Percentiles rank a stretch among this genome's conserved stretches.
phyloP scores from a whole-genome alignment of 2,888 invertebrate species.

The Icerya purchasi region DNA sequence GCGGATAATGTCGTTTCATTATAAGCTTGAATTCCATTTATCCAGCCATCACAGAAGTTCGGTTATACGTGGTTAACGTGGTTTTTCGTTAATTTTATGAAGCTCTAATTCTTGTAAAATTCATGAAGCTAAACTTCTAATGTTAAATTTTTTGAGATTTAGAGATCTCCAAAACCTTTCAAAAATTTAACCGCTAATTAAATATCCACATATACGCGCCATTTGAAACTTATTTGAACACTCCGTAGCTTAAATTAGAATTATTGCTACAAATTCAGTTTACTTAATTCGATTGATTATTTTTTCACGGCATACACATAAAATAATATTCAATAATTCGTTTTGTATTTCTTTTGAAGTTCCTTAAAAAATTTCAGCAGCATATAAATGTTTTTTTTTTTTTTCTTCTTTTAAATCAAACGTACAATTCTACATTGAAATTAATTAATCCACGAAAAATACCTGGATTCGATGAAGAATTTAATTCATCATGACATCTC shows the following conservation, averaged over 20 bases:
- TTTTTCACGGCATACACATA: background rate
- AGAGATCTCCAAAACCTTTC: too few species aligned
- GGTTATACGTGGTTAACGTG: too few species aligned
- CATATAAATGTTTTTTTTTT: background rate
- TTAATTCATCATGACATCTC: background rate
- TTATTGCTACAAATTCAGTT: background rate
- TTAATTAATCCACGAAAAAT: background rate
- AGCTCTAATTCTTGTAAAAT: too few species aligned
- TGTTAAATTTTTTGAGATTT: too few species aligned
- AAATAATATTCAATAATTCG: background rate
- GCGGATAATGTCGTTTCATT: too few species aligned
- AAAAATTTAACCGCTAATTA: too few species aligned
- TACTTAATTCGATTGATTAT: background rate
- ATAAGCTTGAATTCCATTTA: too few species aligned
- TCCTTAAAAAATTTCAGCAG: background rate
- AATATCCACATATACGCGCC: background rate
- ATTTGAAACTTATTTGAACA: background rate
- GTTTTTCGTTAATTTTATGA: too few species aligned
- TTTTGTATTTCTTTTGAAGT: background rate
- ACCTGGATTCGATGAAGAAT: background rate
- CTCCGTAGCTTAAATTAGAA: background rate
- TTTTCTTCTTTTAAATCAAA: background rate
- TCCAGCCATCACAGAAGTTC: too few species aligned
- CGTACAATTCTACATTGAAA: background rate
- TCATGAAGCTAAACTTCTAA: too few species aligned